Evolutionary conservation across 1,140 invertebrate species (phyloP).

Genomic region (Megalopta genalis): DNA sequence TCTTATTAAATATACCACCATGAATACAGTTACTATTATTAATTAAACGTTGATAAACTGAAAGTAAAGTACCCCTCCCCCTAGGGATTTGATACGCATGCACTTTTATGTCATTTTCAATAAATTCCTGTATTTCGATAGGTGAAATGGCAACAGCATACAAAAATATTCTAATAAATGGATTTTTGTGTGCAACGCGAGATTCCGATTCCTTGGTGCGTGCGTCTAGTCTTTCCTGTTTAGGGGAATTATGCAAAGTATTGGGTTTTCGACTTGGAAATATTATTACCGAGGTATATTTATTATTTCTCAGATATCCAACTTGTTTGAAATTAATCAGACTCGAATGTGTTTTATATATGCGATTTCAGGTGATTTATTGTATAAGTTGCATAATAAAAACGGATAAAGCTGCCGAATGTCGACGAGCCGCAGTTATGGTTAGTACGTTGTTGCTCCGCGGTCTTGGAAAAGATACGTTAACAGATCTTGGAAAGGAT

Average conservation of each 20-base stretch:
- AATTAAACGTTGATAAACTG: no score
- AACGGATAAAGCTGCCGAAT: slow-evolving; percentile 85
- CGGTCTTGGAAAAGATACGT: slow-evolving; percentile 86
- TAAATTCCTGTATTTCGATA: slow-evolving; percentile 69
- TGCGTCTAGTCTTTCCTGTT: slow-evolving; percentile 90
- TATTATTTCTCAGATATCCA: background rate
- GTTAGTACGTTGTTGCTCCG: slow-evolving; percentile 86
- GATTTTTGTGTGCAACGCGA: slow-evolving; percentile 85
- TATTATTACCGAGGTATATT: slow-evolving; percentile 86
- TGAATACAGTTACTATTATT: no score
- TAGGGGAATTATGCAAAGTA: slow-evolving; percentile 90
- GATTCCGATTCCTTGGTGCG: slow-evolving; percentile 88
- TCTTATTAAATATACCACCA: no score
- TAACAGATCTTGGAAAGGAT: slow-evolving; percentile 84
- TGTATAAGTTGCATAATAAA: slow-evolving; percentile 85
- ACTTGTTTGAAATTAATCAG: slow-evolving; percentile 77
- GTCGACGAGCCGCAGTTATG: slow-evolving; percentile 88
- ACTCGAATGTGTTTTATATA: slow-evolving; percentile 8
- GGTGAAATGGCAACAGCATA: slow-evolving; percentile 88
- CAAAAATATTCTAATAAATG: slow-evolving; percentile 86
- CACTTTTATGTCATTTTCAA: background rate
- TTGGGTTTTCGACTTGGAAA: slow-evolving; percentile 87
- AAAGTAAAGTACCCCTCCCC: no score
- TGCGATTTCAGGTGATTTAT: slow-evolving; percentile 82
- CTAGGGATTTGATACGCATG: no score